Evolutionary conservation across 2,113 vertebrate species (phyloP).

Genomic region (Rallus limicola): DNA sequence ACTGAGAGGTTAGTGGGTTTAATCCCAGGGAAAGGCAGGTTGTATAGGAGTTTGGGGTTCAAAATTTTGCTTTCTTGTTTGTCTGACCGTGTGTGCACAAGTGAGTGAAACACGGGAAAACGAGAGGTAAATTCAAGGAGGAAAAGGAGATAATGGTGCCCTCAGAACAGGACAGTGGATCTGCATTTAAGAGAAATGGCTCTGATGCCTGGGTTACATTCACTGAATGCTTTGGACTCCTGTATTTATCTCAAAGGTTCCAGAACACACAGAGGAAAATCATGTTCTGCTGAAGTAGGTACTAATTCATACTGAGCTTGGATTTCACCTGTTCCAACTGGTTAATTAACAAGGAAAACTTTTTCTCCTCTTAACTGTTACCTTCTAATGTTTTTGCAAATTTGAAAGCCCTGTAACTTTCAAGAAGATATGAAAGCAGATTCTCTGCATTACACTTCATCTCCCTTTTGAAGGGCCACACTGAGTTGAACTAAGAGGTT

Average conservation of each 20-base stretch:
- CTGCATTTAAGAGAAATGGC: background rate
- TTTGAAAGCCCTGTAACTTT: background rate
- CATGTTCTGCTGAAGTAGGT: background rate
- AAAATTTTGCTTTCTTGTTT: background rate
- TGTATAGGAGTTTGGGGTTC: background rate
- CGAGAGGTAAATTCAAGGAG: background rate
- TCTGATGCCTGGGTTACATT: background rate
- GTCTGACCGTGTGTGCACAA: background rate
- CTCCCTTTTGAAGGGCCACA: background rate
- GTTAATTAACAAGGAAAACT: background rate
- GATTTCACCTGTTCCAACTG: background rate
- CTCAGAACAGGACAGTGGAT: background rate
- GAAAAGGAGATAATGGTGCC: background rate
- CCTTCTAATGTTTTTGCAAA: background rate
- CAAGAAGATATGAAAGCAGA: background rate
- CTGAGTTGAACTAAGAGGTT: background rate
- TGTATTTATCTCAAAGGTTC: background rate
- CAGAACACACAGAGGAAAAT: background rate
- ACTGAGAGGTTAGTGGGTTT: background rate
- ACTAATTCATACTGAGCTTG: background rate
- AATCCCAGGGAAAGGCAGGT: background rate
- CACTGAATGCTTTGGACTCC: background rate
- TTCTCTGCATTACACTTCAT: background rate
- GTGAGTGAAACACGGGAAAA: background rate
- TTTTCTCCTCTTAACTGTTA: background rate